phyloP scores from a whole-genome alignment of 2,797 vertebrate species.

The Philypnodon macrostomus region DNA sequence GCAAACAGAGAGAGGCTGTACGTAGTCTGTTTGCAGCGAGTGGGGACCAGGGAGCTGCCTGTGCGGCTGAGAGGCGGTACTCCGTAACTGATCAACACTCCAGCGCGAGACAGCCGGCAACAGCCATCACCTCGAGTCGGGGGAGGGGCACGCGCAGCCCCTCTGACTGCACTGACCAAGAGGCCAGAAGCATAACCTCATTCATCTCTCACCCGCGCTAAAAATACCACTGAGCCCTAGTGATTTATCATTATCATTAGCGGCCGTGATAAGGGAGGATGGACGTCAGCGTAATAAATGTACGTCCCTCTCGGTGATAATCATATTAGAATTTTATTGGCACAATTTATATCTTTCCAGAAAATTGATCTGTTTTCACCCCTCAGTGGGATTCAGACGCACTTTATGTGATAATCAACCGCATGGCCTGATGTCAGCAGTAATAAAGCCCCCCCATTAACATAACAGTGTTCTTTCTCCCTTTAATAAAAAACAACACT shows the following conservation, averaged over 20 bases:
- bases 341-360: slow-evolving; percentile 40
- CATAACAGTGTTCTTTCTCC: not conserved
- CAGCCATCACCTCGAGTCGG: slow-evolving; percentile 79
- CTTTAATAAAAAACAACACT: slow-evolving; percentile 1
- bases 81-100: slow-evolving; percentile 77
- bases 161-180: slow-evolving; percentile 55
- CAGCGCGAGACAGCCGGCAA: slow-evolving; percentile 71
- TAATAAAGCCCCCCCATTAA: slow-evolving; percentile 1
- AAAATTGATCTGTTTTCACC: slow-evolving; percentile 28
- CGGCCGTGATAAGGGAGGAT: slow-evolving; percentile 33
- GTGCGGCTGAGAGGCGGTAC: slow-evolving; percentile 76
- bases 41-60: slow-evolving; percentile 53
- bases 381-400: slow-evolving; percentile 29
- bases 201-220: slow-evolving; percentile 57
- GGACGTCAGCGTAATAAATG: slow-evolving; percentile 45
- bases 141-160: slow-evolving; percentile 63
- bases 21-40: slow-evolving; percentile 61
- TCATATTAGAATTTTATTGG: slow-evolving; percentile 41
- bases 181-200: slow-evolving; percentile 66
- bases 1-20: slow-evolving; percentile 51
- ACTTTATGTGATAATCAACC: slow-evolving; percentile 31
- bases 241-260: slow-evolving; percentile 64
- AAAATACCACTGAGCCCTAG: slow-evolving; percentile 55
- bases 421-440: slow-evolving; percentile 13
- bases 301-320: slow-evolving; percentile 39